phyloP scores from a whole-genome alignment of 2,888 invertebrate species.

The Hemaris fuciformis region DNA sequence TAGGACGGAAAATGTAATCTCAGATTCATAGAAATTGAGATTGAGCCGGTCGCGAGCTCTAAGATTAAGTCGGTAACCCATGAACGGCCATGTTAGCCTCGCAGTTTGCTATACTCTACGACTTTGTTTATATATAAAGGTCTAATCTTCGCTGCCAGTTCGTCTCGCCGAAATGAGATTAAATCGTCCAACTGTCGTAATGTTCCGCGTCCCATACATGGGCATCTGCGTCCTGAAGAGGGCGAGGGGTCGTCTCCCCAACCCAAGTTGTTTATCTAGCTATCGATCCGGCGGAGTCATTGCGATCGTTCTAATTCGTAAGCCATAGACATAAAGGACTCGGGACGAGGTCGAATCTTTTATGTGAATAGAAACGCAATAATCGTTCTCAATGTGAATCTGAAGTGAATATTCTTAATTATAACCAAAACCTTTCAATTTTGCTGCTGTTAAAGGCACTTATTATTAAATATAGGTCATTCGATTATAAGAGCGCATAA shows the following conservation, averaged over 20 bases:
- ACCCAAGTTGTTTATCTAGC: slow-evolving; percentile 67
- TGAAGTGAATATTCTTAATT: background rate
- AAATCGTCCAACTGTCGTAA: slow-evolving; percentile 49
- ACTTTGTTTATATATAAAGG: background rate
- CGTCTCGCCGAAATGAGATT: slow-evolving; percentile 44
- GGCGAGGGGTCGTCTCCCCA: slow-evolving; percentile 53
- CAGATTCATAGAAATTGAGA: background rate
- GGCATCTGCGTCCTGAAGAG: slow-evolving; percentile 67
- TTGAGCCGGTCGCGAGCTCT: background rate
- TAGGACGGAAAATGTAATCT: too few species aligned
- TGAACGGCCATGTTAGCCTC: background rate
- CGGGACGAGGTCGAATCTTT: background rate
- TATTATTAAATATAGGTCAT: background rate
- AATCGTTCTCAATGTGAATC: background rate
- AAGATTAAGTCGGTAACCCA: background rate
- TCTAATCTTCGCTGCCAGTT: slow-evolving; percentile 24
- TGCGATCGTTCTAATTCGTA: slow-evolving; percentile 46
- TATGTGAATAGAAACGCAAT: background rate
- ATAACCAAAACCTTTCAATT: background rate
- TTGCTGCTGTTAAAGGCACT: background rate
- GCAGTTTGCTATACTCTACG: background rate
- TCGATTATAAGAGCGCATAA: background rate
- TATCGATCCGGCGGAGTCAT: slow-evolving; percentile 60
- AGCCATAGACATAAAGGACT: slow-evolving; percentile 16
- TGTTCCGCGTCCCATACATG: slow-evolving; percentile 50